These are phyloP conservation scores for Colius striatus DNA, from an alignment of 2,113 vertebrate genomes.

Conservation along the genomic window DNA sequence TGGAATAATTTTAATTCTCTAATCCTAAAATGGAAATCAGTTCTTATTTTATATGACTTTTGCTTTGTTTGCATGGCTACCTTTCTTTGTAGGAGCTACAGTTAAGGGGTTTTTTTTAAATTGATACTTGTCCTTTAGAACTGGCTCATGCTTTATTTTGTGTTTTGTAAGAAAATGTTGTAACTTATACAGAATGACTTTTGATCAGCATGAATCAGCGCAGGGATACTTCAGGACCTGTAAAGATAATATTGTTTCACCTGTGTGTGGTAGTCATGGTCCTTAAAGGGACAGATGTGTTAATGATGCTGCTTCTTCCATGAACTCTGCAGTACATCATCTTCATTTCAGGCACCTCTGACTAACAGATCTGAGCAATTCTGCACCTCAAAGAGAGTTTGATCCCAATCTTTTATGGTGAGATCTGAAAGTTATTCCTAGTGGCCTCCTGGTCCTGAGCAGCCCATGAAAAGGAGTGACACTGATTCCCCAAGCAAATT, in stretches of 20 bases:
- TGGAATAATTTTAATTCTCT: neutral
- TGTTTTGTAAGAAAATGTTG: neutral
- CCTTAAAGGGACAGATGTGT: neutral
- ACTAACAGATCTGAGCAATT: neutral
- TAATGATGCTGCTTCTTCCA: neutral
- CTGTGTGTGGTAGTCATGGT: neutral
- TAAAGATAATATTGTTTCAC: neutral
- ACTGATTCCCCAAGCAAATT: neutral
- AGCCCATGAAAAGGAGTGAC: accelerated
- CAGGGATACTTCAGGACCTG: neutral
- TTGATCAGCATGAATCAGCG: neutral
- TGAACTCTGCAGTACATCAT: neutral
- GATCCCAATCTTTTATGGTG: neutral
- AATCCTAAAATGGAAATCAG: neutral
- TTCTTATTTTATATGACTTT: neutral
- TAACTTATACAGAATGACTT: neutral
- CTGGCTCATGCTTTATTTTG: neutral
- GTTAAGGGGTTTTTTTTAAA: neutral
- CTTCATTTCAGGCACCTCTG: neutral
- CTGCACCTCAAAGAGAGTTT: neutral
- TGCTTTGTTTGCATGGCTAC: neutral
- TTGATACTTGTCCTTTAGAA: neutral
- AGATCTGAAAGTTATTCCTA: neutral
- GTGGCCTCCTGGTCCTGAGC: neutral
- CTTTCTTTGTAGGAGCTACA: neutral